A percentile compares a stretch with the other conserved stretches of the same genome.
These are phyloP conservation scores for Nasonovia ribisnigri DNA, from an alignment of 2,888 invertebrate genomes.

Conservation along the genomic window DNA sequence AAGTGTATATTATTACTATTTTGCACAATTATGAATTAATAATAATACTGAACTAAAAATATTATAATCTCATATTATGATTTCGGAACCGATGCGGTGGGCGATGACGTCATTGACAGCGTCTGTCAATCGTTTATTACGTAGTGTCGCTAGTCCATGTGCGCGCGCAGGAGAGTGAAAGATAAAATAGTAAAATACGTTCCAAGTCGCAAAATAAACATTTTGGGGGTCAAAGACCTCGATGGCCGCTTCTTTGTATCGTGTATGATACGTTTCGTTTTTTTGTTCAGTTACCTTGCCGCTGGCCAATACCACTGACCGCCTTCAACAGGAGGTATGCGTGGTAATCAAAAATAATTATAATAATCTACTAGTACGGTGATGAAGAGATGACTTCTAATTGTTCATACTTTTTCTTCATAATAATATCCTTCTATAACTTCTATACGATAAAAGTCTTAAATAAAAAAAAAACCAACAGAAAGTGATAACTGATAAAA, in stretches of 20 bases:
- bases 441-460: neutral
- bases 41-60: neutral
- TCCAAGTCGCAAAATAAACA: constrained; percentile 12
- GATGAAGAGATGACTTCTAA: neutral
- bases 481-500: neutral
- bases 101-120: neutral
- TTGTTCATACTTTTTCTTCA: neutral
- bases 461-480: neutral
- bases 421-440: neutral
- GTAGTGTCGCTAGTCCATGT: neutral
- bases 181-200: constrained; percentile 15
- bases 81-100: neutral
- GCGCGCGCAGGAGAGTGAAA: neutral
- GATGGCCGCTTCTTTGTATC: neutral
- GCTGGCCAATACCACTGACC: constrained; percentile 26
- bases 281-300: constrained; percentile 59
- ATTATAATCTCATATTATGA: neutral
- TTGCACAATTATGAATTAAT: neutral
- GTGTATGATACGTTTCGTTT: constrained; percentile 27
- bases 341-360: constrained; percentile 11
- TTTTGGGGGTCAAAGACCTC: constrained; percentile 42
- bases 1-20: neutral
- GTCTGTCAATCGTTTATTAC: neutral
- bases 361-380: neutral
- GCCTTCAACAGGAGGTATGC: constrained; percentile 18